phyloP scores from a whole-genome alignment of 2,888 invertebrate species.

The Eustalomyia histrio region DNA sequence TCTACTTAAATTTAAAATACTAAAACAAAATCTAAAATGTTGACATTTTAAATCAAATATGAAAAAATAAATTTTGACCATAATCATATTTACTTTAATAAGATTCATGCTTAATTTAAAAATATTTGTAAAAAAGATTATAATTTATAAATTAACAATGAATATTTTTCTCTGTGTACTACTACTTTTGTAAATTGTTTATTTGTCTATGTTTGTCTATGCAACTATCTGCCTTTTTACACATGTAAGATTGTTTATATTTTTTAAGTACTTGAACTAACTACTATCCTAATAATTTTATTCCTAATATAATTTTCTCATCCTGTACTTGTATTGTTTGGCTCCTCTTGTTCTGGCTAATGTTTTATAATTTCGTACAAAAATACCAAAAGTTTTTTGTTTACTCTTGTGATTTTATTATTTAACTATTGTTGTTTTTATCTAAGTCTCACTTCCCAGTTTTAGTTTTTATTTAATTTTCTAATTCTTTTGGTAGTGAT shows the following conservation, averaged over 20 bases:
- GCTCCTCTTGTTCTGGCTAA: conserved; percentile 7
- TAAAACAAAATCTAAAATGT: too few relatives aligned
- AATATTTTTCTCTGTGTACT: too few relatives aligned
- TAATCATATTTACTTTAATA: too few relatives aligned
- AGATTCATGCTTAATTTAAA: too few relatives aligned
- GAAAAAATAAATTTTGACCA: too few relatives aligned
- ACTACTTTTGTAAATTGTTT: conserved; percentile 18
- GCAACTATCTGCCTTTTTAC: background rate
- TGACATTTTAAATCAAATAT: too few relatives aligned
- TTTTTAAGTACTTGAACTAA: conserved; percentile 34
- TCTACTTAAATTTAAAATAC: too few relatives aligned
- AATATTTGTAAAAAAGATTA: too few relatives aligned
- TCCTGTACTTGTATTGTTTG: conserved; percentile 13
- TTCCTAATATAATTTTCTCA: conserved; percentile 30
- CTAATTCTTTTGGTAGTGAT: conserved; percentile 54
- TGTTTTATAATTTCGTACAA: background rate
- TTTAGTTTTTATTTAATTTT: conserved; percentile 50
- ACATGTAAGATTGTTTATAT: conserved; percentile 24
- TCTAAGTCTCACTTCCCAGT: conserved; percentile 12
- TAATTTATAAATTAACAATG: too few relatives aligned
- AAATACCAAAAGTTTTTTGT: conserved; percentile 1
- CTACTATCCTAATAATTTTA: conserved; percentile 26
- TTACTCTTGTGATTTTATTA: conserved; percentile 21
- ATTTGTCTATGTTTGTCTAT: conserved; percentile 15
- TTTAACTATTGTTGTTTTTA: background rate